Evolutionary conservation across 2,888 invertebrate genomes (phyloP), one percentile per base, ranked within the genome.

Genomic region (Elysia crispata): DNA sequence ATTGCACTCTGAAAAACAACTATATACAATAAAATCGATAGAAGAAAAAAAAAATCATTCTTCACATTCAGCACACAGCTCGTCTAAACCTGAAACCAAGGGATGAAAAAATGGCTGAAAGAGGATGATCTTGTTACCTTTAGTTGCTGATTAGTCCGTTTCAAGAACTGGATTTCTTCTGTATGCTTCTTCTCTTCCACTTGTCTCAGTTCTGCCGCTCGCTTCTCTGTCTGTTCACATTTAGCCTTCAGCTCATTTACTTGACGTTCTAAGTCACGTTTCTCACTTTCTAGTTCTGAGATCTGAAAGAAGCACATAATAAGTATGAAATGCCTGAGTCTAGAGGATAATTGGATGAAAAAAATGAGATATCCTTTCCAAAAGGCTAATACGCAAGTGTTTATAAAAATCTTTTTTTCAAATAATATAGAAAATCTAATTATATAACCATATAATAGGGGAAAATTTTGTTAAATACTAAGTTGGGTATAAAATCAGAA

Each of bases 111-210:
- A 11, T 41, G 23, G 41, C 70, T n/a, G 28, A 28, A 31, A 1
- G 15, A 31, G 15, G 20, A 6, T 41, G 5, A 41, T 41, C 41
- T 41, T 41, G 41, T 41, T 83, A 95, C 96, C 94, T 98, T 98
- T 15, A 98, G 93, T 91, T 98, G 98, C 85, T 96, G 95, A 91
- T 98, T 98, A 0, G 98, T 97, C 92, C 97, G 96, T 93, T 97
- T 98, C 81, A 98, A 93, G 90, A 97, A 97, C 74, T 96, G 94
- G 76, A 98, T 95, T 92, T 98, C 98, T 91, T 98, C 98, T 60
- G 95, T 95, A 89, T 97, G 97, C 88, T 97, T 96, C 91, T 97
- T 97, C 91, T 97, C 97, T 89, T 98, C 97, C 0, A 97, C 96
- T 73, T 96, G 95, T 23, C 96, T 93, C 82, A 97, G 94, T 90